phyloP scores from a whole-genome alignment of 2,888 invertebrate species.

The Machimus rusticus region DNA sequence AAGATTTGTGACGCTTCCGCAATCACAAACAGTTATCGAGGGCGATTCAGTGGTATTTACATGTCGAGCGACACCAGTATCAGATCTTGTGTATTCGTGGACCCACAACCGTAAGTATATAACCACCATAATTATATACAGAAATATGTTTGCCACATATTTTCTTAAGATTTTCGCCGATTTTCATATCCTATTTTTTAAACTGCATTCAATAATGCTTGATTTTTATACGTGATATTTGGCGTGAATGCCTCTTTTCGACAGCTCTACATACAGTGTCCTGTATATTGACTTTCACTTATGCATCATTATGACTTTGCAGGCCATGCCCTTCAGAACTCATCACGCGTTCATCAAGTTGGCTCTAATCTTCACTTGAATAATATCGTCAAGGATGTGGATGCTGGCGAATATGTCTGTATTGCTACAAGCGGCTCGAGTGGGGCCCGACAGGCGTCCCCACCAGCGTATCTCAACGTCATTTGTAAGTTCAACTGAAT shows the following conservation, averaged over 20 bases:
- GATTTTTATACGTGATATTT: background rate
- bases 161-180: background rate
- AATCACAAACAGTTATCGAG: slow-evolving; percentile 60
- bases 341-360: slow-evolving; percentile 58
- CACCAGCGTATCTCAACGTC: slow-evolving; percentile 60
- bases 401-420: slow-evolving; percentile 61
- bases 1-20: slow-evolving; percentile 58
- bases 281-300: background rate
- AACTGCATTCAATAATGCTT: background rate
- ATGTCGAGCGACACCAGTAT: slow-evolving; percentile 56
- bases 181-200: slow-evolving; percentile 1
- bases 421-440: slow-evolving; percentile 60
- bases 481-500: slow-evolving; percentile 58
- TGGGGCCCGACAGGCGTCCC: slow-evolving; percentile 62
- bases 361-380: slow-evolving; percentile 61
- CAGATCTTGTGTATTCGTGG: slow-evolving; percentile 59
- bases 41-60: slow-evolving; percentile 58
- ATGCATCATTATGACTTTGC: slow-evolving; percentile 48
- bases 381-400: slow-evolving; percentile 56
- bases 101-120: slow-evolving; percentile 58
- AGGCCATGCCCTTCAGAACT: slow-evolving; percentile 59
- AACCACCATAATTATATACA: background rate
- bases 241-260: background rate
- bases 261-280: background rate
- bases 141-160: too few species aligned